Evolutionary conservation across 2,888 invertebrate genomes (phyloP).

Genomic region (Protophormia terraenovae): DNA sequence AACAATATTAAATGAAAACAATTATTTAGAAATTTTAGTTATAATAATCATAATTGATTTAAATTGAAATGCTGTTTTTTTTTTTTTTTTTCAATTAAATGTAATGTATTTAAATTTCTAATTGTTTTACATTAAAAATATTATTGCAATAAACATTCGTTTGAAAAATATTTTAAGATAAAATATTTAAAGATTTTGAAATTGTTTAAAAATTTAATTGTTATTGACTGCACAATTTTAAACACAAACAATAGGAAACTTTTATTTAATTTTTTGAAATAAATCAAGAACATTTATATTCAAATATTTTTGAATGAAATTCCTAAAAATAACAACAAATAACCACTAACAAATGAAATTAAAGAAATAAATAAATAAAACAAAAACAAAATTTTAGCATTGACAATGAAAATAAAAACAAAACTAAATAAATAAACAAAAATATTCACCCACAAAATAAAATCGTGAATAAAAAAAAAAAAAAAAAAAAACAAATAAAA

Average conservation of each 20-base stretch:
- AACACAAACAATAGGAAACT: not conserved
- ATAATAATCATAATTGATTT: conserved; percentile 26
- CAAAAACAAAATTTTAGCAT: conserved; percentile 10
- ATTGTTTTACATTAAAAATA: not conserved
- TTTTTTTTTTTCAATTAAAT: conserved; percentile 14
- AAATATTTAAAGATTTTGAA: not conserved
- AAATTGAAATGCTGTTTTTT: conserved; percentile 43
- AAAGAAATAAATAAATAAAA: not conserved
- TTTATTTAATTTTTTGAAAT: conserved; percentile 3
- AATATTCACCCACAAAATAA: conserved; percentile 15
- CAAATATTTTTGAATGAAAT: conserved; percentile 36
- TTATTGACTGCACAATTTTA: not conserved
- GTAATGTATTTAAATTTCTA: conserved; percentile 46
- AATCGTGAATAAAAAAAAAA: not conserved
- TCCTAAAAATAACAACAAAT: not conserved
- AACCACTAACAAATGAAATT: not conserved
- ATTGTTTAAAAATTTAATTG: not conserved
- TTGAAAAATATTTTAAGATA: not conserved
- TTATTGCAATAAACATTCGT: not conserved
- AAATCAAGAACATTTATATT: conserved; percentile 22
- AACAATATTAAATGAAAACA: not conserved
- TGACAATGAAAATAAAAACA: conserved; percentile 48
- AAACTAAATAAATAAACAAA: conserved; percentile 17
- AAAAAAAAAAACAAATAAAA: not conserved
- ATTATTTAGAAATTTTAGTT: not conserved